Evolutionary conservation across 2,888 invertebrate genomes (phyloP).

Genomic region (Scaptomyza reducta): DNA sequence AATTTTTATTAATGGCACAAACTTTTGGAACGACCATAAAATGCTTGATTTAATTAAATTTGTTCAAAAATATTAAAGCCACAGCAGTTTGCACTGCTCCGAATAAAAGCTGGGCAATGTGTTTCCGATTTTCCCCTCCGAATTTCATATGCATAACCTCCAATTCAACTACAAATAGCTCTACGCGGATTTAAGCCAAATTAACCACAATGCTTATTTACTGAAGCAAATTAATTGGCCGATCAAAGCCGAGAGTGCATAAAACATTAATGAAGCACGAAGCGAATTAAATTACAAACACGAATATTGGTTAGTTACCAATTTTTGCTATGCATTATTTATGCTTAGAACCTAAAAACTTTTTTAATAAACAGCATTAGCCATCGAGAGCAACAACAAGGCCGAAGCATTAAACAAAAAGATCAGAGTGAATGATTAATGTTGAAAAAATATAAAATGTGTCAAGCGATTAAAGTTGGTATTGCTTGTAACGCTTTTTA

Average conservation of each 20-base stretch:
- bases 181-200: slow-evolving; percentile 34
- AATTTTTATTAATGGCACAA: slow-evolving; percentile 36
- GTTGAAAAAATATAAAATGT: slow-evolving; percentile 68
- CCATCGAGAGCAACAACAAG: not conserved
- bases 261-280: slow-evolving; percentile 47
- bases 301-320: slow-evolving; percentile 19
- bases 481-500: slow-evolving; percentile 60
- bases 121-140: too few relatives aligned
- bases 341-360: slow-evolving; percentile 49
- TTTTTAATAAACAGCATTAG: slow-evolving; percentile 57
- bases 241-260: slow-evolving; percentile 52
- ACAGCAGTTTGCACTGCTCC: too few relatives aligned
- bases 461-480: slow-evolving; percentile 73
- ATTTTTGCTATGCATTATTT: slow-evolving; percentile 53
- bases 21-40: slow-evolving; percentile 1
- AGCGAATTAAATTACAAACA: slow-evolving; percentile 47
- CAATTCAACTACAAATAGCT: slow-evolving; percentile 1
- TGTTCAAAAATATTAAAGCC: slow-evolving; percentile 5
- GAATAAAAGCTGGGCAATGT: too few relatives aligned
- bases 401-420: slow-evolving; percentile 31
- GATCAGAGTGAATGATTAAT: slow-evolving; percentile 72
- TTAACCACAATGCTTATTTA: slow-evolving; percentile 38
- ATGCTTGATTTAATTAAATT: slow-evolving; percentile 22
- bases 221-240: slow-evolving; percentile 44
- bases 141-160: too few relatives aligned